These are phyloP conservation scores for Archips xylosteana DNA, from an alignment of 2,888 invertebrate species.

Conservation along the genomic window DNA sequence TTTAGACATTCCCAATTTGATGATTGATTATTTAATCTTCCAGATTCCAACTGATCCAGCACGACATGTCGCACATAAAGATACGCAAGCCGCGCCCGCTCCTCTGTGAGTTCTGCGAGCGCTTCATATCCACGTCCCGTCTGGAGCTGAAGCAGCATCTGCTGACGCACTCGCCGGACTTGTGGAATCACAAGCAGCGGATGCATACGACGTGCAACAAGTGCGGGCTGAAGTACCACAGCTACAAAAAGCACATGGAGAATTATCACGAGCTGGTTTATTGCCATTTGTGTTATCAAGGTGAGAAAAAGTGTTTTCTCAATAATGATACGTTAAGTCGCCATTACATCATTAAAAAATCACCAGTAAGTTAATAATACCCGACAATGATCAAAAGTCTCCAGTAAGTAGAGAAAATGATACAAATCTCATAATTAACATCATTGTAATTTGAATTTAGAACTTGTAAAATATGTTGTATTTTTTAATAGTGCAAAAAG, in stretches of 20 bases:
- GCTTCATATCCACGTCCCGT: slow-evolving; percentile 47
- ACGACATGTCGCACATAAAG: slow-evolving; percentile 55
- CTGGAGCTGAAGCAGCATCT: slow-evolving; percentile 42
- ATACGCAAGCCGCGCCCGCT: slow-evolving; percentile 38
- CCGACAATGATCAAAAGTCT: no score
- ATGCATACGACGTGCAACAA: slow-evolving; percentile 32
- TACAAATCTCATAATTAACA: no score
- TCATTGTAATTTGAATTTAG: no score
- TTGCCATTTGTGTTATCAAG: slow-evolving; percentile 34
- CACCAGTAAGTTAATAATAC: no score
- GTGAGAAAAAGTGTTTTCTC: background rate
- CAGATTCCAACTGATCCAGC: slow-evolving; percentile 57
- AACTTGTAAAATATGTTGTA: no score
- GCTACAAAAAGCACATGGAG: slow-evolving; percentile 29
- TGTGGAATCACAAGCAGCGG: background rate
- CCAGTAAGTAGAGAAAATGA: no score
- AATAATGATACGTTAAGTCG: no score
- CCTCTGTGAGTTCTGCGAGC: slow-evolving; percentile 55
- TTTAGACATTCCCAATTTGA: no score
- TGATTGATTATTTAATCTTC: no score
- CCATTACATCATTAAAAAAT: no score
- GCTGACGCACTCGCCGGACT: background rate
- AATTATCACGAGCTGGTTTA: slow-evolving; percentile 45
- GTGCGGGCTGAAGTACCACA: slow-evolving; percentile 44
- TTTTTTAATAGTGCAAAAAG: no score